Evolutionary conservation across 2,113 vertebrate species (phyloP).

Genomic region (Micronisus gabar): DNA sequence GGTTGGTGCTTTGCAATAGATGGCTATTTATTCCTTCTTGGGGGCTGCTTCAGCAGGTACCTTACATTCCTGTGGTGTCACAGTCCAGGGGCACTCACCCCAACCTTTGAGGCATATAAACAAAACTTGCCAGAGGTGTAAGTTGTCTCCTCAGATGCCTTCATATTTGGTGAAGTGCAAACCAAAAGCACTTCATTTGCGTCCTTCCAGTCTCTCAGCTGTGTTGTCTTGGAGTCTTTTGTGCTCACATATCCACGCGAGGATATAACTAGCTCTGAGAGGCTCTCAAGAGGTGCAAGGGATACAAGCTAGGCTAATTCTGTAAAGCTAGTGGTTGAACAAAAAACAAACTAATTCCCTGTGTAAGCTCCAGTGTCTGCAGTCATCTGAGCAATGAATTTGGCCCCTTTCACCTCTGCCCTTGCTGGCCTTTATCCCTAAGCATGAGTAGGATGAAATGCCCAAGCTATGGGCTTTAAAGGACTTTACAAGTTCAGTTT

Average conservation of each 20-base stretch:
- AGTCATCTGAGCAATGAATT: neutral
- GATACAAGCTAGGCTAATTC: neutral
- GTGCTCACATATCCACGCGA: rapidly evolving
- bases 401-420: neutral
- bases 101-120: neutral
- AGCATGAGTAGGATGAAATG: slow-evolving; percentile 36
- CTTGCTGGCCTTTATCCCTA: slow-evolving; percentile 16
- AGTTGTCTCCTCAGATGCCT: neutral
- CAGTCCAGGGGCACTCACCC: neutral
- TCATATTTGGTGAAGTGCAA: neutral
- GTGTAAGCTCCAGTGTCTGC: neutral
- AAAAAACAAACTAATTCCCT: neutral
- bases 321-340: neutral
- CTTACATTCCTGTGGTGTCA: neutral
- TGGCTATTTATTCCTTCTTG: neutral
- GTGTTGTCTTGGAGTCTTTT: neutral
- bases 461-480: slow-evolving; percentile 41
- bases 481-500: slow-evolving; percentile 61
- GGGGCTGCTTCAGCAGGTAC: neutral
- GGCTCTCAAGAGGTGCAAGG: neutral
- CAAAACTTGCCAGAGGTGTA: neutral
- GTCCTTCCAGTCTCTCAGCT: neutral
- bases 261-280: neutral
- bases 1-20: neutral
- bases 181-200: neutral